These are phyloP conservation scores for Sarcophaga carnaria DNA, from an alignment of 2,888 invertebrate genomes.

Conservation along the genomic window DNA sequence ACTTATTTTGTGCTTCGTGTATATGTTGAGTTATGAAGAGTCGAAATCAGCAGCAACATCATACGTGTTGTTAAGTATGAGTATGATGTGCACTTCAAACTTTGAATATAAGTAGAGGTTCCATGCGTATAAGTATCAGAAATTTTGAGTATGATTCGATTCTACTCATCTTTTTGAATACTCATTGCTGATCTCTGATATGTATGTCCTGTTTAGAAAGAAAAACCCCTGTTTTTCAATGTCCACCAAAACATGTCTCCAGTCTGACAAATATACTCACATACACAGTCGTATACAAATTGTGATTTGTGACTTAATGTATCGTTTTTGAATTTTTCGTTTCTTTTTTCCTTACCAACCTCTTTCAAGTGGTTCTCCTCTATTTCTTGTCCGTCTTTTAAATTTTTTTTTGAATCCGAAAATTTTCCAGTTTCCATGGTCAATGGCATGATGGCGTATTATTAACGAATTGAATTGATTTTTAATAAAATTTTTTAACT, in stretches of 20 bases:
- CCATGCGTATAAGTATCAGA: no score
- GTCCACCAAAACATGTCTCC: constrained; percentile 70
- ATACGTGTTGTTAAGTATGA: no score
- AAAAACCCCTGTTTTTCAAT: not conserved
- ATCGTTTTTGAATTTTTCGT: constrained; percentile 65
- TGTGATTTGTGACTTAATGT: constrained; percentile 80
- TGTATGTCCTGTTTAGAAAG: not conserved
- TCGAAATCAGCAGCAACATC: no score
- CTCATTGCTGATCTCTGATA: no score
- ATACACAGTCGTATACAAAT: constrained; percentile 72
- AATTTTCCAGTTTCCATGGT: constrained; percentile 45
- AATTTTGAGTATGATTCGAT: no score
- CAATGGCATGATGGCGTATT: constrained; percentile 68
- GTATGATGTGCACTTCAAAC: no score
- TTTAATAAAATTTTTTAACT: constrained; percentile 76
- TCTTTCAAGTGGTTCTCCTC: not conserved
- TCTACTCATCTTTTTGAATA: no score
- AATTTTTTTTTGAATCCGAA: constrained; percentile 6
- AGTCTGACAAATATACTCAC: constrained; percentile 74
- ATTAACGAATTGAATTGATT: constrained; percentile 78
- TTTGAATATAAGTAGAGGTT: no score
- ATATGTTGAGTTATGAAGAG: no score
- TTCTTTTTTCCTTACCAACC: not conserved
- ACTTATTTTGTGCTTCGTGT: no score
- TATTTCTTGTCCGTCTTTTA: not conserved